A percentile compares a stretch with the other conserved stretches of the same genome.
These are phyloP conservation scores for Patella ulyssiponensis DNA, from an alignment of 2,888 invertebrate species.

Conservation along the genomic window DNA sequence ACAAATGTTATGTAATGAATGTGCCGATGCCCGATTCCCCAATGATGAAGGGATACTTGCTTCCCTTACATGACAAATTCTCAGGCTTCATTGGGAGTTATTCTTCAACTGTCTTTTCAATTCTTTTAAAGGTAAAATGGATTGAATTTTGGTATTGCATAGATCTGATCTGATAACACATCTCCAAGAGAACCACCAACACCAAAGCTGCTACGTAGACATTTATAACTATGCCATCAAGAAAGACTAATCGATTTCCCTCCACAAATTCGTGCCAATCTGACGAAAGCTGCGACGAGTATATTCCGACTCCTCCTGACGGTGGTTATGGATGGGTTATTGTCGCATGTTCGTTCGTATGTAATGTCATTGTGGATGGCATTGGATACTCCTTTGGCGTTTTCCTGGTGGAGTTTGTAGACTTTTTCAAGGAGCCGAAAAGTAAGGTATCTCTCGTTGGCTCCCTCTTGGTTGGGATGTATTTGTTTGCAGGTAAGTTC, in stretches of 20 bases:
- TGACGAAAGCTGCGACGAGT: constrained; percentile 52
- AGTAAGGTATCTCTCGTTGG: constrained; percentile 87
- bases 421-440: constrained; percentile 82
- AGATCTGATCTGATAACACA: too few relatives aligned
- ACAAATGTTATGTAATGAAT: too few relatives aligned
- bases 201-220: too few relatives aligned
- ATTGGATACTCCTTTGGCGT: constrained; percentile 91
- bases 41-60: too few relatives aligned
- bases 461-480: constrained; percentile 91
- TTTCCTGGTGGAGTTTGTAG: constrained; percentile 79
- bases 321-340: constrained; percentile 97
- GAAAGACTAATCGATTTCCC: constrained; percentile 28
- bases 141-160: too few relatives aligned
- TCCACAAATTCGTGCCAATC: constrained; percentile 54
- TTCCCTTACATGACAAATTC: too few relatives aligned
- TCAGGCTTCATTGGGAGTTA: too few relatives aligned
- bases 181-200: too few relatives aligned
- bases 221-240: constrained; percentile 1
- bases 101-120: too few relatives aligned
- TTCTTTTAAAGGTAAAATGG: too few relatives aligned
- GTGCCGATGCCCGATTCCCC: too few relatives aligned
- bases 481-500: constrained; percentile 85
- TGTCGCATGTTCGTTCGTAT: constrained; percentile 90
- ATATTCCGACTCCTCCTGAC: constrained; percentile 69
- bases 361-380: constrained; percentile 94